Evolutionary conservation across 2,797 vertebrate species (phyloP).

Genomic region (Oreochromis mossambicus): DNA sequence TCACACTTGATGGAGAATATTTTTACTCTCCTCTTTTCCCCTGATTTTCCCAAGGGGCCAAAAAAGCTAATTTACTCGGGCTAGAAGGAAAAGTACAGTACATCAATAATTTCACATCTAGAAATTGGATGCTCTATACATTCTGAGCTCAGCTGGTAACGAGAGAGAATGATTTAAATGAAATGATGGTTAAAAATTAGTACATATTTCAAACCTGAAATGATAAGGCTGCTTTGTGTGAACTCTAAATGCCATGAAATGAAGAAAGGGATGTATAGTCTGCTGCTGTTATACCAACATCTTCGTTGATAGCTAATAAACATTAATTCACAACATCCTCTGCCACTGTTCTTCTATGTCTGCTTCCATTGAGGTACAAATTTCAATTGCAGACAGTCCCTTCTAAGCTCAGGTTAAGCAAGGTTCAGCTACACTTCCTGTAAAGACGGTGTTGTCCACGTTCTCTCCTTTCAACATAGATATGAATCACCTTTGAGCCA

Average conservation of each 20-base stretch:
- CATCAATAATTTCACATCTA: conserved; percentile 62
- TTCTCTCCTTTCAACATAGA: conserved; percentile 62
- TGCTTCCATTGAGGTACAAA: conserved; percentile 24
- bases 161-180: conserved; percentile 27
- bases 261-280: not conserved
- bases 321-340: conserved; percentile 11
- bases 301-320: conserved; percentile 20
- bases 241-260: conserved; percentile 7
- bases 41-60: conserved; percentile 43
- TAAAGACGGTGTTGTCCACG: conserved; percentile 27
- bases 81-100: conserved; percentile 47
- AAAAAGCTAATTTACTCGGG: conserved; percentile 61
- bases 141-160: conserved; percentile 8
- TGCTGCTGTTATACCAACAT: not conserved
- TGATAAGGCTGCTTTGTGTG: not conserved
- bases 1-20: conserved; percentile 70
- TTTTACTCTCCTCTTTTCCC: conserved; percentile 48
- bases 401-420: conserved; percentile 37
- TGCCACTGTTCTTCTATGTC: not conserved
- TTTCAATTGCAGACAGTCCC: conserved; percentile 12
- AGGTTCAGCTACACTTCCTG: conserved; percentile 50
- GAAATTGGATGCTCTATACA: conserved; percentile 29
- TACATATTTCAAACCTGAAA: not conserved
- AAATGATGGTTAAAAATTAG: conserved; percentile 24
- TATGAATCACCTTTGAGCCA: conserved; percentile 70